phyloP scores from a whole-genome alignment of 1,140 invertebrate species.

The Diorhabda carinulata region DNA sequence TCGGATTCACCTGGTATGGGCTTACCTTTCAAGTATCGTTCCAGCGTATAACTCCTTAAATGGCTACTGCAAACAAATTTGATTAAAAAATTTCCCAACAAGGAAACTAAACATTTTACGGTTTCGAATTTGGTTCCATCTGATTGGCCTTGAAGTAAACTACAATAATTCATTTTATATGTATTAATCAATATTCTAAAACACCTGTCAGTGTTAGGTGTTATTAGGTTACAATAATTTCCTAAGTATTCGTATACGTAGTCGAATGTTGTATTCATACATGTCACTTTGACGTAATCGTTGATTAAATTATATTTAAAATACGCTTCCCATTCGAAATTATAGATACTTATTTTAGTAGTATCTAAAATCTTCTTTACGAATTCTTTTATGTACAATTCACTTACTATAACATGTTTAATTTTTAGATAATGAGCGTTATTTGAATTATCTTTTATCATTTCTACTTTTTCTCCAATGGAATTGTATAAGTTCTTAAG shows the following conservation, averaged over 20 bases:
- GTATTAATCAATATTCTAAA: constrained; percentile 82
- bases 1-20: no score
- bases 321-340: constrained; percentile 87
- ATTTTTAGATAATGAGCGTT: constrained; percentile 17
- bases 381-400: constrained; percentile 23
- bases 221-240: constrained; percentile 68
- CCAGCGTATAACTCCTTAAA: constrained; percentile 83
- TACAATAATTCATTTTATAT: constrained; percentile 69
- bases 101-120: constrained; percentile 75
- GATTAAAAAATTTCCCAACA: constrained; percentile 83
- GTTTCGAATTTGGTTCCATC: constrained; percentile 89
- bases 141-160: constrained; percentile 74
- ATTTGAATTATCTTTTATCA: constrained; percentile 10
- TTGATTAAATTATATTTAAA: constrained; percentile 87
- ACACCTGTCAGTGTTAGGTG: constrained; percentile 75
- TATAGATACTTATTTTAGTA: neutral
- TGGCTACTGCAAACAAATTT: constrained; percentile 91
- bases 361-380: constrained; percentile 11
- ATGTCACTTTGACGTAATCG: constrained; percentile 68
- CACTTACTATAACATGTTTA: constrained; percentile 21
- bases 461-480: constrained; percentile 23
- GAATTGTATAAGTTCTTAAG: constrained; percentile 16
- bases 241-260: constrained; percentile 93
- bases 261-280: constrained; percentile 75
- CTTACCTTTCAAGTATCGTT: constrained; percentile 71